Base-by-base conservation (phyloP, 2,888 invertebrate species). In the Campoplex capitator region DNA sequence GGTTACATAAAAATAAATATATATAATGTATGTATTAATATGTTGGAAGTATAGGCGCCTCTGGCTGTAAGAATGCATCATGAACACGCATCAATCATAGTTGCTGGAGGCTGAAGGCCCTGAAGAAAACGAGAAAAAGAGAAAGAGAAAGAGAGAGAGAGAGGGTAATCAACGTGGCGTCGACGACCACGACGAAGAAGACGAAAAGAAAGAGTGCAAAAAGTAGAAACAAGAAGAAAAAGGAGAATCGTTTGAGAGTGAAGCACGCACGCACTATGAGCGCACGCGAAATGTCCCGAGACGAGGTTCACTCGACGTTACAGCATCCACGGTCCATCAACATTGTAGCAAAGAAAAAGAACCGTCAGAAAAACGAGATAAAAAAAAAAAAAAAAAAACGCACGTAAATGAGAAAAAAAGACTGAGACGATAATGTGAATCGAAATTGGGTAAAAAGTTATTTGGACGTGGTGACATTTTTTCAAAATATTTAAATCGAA, bases 81-180 rank as follows among this genome's bases (percentile, higher is more conserved):
- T 45, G 85, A 56, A 77, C 77, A 67, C 42, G 73, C 85, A 83
- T 78, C 70, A 79, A 86, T 86, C 75, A 83, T 79, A 83, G 70
- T 83, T 79, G 83, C 78, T 18, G 35, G 67, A 78, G 68, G 54
- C 78, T 28, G 51, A 38, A 78, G 73, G 48, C 71, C 18, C 45
- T 7, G 18, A 45, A 73, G 58, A 67, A 56, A 74, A 74, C 56
- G 77, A 48, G 62, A 62, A 62, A 62, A 28, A 38, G 38, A 38
- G 38, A 3, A 6, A 38, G 38, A 38, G 38, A 28, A 13, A 28
- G 28, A 58, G 58, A 56, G 56, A 84, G 54, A 65, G 58, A 42
- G 48, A 48, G 54, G 51, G 58, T 77, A 83, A 83, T 83, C 56
- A 83, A 56, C 75, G 78, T 65, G 68, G 82, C 82, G 77, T 71